Conservation (phyloP, 2,888 invertebrate genomes). For the Iphiclides podalirius region DNA sequence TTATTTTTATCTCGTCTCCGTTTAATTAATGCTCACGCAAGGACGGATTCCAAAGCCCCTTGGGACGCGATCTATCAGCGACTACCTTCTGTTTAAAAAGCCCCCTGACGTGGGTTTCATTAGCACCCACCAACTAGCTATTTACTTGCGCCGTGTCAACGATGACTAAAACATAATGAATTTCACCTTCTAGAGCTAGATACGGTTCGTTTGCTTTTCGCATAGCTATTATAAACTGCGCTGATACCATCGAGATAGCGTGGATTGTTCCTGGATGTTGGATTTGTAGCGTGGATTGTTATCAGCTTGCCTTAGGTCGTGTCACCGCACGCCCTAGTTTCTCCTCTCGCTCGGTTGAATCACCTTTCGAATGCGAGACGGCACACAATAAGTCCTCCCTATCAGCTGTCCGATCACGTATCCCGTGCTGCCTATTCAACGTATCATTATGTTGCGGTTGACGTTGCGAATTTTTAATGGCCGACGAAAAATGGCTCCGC, state of each 20-base stretch:
- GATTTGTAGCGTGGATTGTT: conserved; percentile 43
- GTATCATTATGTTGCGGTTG: conserved; percentile 9
- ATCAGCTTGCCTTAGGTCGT: conserved; percentile 65
- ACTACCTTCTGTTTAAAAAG: conserved; percentile 39
- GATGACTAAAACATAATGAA: conserved; percentile 5
- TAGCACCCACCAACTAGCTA: conserved; percentile 39
- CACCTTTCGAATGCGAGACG: conserved; percentile 30
- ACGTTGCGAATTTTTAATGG: conserved; percentile 18
- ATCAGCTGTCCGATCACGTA: conserved; percentile 22
- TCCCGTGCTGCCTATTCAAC: conserved; percentile 8
- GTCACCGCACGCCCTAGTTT: conserved; percentile 59
- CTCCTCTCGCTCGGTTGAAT: conserved; percentile 42
- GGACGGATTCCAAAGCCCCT: conserved; percentile 30
- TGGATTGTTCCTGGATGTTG: conserved; percentile 51
- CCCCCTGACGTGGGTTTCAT: conserved; percentile 40
- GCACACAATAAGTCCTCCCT: conserved; percentile 6
- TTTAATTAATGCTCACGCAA: conserved; percentile 33
- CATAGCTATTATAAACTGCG: conserved; percentile 39
- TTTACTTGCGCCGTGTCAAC: not conserved
- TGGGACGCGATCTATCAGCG: conserved; percentile 36
- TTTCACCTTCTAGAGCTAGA: conserved; percentile 11
- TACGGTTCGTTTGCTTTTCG: conserved; percentile 27
- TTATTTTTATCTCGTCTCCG: conserved; percentile 25
- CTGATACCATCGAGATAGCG: conserved; percentile 50
- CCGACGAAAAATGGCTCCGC: conserved; percentile 13